Conservation (phyloP, 2,113 vertebrate species). For the Rallus limicola region DNA sequence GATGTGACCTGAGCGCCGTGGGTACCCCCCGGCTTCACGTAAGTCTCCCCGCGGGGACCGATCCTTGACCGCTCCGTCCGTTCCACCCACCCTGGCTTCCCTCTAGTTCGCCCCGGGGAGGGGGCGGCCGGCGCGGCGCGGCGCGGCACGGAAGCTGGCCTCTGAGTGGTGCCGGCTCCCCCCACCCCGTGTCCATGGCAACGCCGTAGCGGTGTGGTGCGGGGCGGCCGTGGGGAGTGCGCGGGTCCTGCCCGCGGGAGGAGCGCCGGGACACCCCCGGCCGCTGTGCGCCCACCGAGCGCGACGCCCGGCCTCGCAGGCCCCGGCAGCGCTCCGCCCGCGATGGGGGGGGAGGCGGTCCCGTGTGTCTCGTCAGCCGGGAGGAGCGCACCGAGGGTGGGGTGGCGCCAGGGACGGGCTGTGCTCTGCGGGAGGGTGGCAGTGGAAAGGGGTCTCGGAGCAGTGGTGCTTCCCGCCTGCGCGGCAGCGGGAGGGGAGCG, state of each 20-base stretch:
- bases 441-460: too few species aligned
- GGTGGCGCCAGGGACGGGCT: not conserved
- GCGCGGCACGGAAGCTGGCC: not conserved
- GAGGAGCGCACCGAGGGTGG: not conserved
- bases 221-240: too few species aligned
- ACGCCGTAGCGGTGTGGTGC: not conserved
- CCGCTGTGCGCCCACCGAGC: too few species aligned
- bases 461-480: too few species aligned
- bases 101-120: too few species aligned
- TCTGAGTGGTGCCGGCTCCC: not conserved
- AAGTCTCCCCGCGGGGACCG: accelerated
- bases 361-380: not conserved
- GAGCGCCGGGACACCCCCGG: not conserved
- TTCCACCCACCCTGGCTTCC: too few species aligned
- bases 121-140: not conserved
- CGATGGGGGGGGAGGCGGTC: too few species aligned
- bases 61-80: accelerated
- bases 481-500: not conserved
- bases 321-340: not conserved
- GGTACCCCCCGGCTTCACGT: accelerated
- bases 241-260: too few species aligned
- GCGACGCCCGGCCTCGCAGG: accelerated
- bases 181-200: not conserved
- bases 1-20: accelerated
- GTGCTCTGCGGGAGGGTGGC: not conserved